These are phyloP conservation scores for Bombus confusus DNA, from an alignment of 1,140 invertebrate genomes.

Conservation along the genomic window DNA sequence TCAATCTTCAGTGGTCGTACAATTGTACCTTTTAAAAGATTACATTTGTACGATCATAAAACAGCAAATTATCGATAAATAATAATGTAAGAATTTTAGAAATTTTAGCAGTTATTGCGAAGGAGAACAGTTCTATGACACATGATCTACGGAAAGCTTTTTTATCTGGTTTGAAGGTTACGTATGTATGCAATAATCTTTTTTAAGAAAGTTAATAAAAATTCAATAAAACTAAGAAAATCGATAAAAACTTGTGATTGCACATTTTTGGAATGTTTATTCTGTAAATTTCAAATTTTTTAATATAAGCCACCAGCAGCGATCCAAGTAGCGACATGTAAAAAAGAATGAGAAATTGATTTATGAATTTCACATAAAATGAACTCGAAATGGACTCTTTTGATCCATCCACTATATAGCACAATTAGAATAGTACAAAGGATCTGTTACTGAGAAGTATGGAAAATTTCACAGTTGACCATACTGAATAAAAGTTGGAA, in stretches of 20 bases:
- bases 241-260: background rate
- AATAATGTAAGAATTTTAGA: background rate
- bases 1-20: background rate
- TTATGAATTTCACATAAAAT: background rate
- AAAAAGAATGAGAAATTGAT: background rate
- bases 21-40: background rate
- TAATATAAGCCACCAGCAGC: background rate
- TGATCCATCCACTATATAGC: too few species aligned
- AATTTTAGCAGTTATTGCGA: background rate
- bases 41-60: too few species aligned
- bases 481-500: background rate
- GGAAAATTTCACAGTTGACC: background rate
- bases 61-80: background rate
- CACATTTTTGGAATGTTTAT: background rate
- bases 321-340: background rate
- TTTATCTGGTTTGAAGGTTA: background rate
- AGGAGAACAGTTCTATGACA: background rate
- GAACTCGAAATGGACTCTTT: too few species aligned
- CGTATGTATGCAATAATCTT: too few species aligned
- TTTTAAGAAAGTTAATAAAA: too few species aligned
- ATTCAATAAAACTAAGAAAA: background rate
- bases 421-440: too few species aligned
- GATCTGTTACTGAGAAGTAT: too few species aligned
- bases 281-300: background rate
- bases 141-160: background rate